Base-by-base conservation (phyloP, 1,140 invertebrate genomes). In the Littorina saxatilis region DNA sequence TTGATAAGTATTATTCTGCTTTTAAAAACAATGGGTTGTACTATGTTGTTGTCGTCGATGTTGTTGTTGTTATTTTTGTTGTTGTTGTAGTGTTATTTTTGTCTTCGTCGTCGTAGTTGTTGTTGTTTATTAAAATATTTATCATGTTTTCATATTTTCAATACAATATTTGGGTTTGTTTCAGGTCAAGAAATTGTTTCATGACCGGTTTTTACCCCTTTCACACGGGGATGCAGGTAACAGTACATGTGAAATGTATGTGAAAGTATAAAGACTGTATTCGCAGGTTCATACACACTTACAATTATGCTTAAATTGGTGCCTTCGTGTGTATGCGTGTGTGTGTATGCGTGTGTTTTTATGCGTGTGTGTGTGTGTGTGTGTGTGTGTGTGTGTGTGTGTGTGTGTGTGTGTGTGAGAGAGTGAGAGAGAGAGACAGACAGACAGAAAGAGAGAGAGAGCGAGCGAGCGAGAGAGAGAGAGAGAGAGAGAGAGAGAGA, bases 161-260 rank as follows among this genome's bases (percentile, higher is more conserved):
- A 47, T 47, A 9, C 43, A 5, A 47, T 47, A 47, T 47, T 17
- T 47, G 43, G 11, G 66, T 43, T 50, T 43, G n/a, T 52, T 50
- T 55, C 43, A 50, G 32, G 23, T 32, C 43, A 17, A n/a, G 37
- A 11, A 94, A 95, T 13, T 95, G 96, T 1, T 91, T 98, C 17
- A 95, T 98, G 95, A 96, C 96, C 0, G 96, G 96, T 76, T 96
- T 96, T 93, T 95, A 96, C 94, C 96, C 96, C 1, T 96, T 96
- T 88, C 95, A 96, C 88, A 94, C 94, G 82, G 96, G 96, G 95
- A 92, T 87, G 91, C 81, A 66, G 35, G 58, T 72, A 37, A 72
- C 29, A 13, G 35, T 13, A 35, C 37, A 72, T 39, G 11, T 7
- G 27, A 9, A 7, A 17, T 66, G 23, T 27, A 37, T 11, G 17